phyloP scores from a whole-genome alignment of 2,797 vertebrate genomes.

The Girardinus metallicus region DNA sequence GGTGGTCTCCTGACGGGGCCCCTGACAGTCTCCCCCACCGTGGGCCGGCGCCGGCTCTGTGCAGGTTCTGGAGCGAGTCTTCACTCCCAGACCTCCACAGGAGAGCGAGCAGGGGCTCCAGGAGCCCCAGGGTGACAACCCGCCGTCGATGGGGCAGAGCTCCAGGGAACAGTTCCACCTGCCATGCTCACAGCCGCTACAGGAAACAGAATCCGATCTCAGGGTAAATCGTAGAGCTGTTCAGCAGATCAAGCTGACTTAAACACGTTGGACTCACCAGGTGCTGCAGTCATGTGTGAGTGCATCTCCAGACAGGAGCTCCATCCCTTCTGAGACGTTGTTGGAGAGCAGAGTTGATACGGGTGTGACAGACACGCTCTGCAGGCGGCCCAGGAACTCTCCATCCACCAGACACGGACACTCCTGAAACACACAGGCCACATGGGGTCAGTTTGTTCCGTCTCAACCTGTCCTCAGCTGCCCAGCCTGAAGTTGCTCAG shows the following conservation, averaged over 20 bases:
- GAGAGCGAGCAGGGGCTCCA: slow-evolving; percentile 86
- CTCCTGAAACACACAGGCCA: slow-evolving; percentile 74
- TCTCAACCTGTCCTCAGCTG: not conserved
- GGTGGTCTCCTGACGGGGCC: slow-evolving; percentile 77
- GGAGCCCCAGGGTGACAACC: slow-evolving; percentile 81
- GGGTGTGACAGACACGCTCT: slow-evolving; percentile 51
- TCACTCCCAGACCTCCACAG: slow-evolving; percentile 88
- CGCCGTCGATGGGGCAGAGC: slow-evolving; percentile 76
- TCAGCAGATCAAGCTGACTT: not conserved
- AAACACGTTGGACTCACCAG: slow-evolving; percentile 75
- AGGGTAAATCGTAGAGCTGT: not conserved
- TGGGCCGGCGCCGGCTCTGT: slow-evolving; percentile 70
- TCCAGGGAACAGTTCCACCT: slow-evolving; percentile 82
- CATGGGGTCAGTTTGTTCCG: no score
- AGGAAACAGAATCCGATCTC: not conserved
- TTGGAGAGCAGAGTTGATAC: slow-evolving; percentile 43
- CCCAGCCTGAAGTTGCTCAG: fast-evolving
- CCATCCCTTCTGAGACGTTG: slow-evolving; percentile 74
- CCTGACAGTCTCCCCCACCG: slow-evolving; percentile 80
- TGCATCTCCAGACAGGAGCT: slow-evolving; percentile 79
- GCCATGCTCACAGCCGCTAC: slow-evolving; percentile 83
- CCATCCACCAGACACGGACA: slow-evolving; percentile 86
- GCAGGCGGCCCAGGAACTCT: slow-evolving; percentile 73
- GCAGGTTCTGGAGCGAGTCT: slow-evolving; percentile 80
- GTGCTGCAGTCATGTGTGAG: slow-evolving; percentile 82